A percentile compares a stretch with the other conserved stretches of the same genome.
Conservation (phyloP, 2,888 invertebrate species). For the Tinea trinotella region DNA sequence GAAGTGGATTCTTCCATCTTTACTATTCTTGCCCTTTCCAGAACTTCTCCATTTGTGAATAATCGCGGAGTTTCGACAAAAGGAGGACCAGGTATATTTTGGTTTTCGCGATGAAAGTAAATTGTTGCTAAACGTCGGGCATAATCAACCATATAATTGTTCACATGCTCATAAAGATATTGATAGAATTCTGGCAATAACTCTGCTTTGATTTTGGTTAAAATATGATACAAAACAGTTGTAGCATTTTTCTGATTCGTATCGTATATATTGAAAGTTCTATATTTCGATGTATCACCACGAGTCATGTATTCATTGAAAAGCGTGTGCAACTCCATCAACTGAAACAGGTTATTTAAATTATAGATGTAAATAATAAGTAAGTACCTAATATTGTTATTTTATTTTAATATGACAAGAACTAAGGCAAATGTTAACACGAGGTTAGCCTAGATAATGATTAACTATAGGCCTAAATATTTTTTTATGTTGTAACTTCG, state of each 20-base stretch:
- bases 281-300: slow-evolving; percentile 40
- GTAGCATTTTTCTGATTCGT: slow-evolving; percentile 59
- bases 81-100: slow-evolving; percentile 46
- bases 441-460: too few relatives aligned
- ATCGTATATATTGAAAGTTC: slow-evolving; percentile 62
- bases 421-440: too few relatives aligned
- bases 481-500: too few relatives aligned
- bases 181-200: slow-evolving; percentile 31
- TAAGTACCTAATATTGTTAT: too few relatives aligned
- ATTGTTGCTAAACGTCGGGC: slow-evolving; percentile 51
- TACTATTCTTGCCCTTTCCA: slow-evolving; percentile 40
- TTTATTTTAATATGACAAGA: too few relatives aligned
- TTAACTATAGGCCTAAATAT: too few relatives aligned
- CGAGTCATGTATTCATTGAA: slow-evolving; percentile 36
- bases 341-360: slow-evolving; percentile 35
- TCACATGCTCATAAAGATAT: slow-evolving; percentile 55
- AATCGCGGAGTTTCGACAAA: slow-evolving; percentile 61
- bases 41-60: slow-evolving; percentile 50
- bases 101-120: slow-evolving; percentile 39
- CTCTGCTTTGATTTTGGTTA: slow-evolving; percentile 47
- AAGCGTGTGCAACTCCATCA: slow-evolving; percentile 33
- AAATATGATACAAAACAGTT: slow-evolving; percentile 51
- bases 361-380: too few relatives aligned
- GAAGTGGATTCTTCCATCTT: too few relatives aligned
- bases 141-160: slow-evolving; percentile 63